Evolutionary conservation across 2,797 vertebrate genomes (phyloP).

Genomic region (Semotilus atromaculatus): DNA sequence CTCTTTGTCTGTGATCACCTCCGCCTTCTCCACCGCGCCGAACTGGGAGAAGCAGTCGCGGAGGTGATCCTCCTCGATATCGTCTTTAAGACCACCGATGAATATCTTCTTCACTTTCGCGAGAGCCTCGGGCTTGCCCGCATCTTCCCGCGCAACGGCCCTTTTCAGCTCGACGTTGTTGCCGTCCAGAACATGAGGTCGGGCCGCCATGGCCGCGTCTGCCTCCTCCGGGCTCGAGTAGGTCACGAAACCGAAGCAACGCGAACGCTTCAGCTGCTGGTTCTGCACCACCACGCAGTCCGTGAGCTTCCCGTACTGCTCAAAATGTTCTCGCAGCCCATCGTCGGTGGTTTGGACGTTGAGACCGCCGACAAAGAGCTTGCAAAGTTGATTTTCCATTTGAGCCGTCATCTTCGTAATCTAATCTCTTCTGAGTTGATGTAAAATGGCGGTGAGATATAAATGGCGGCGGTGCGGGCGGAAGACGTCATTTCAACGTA

Average conservation of each 20-base stretch:
- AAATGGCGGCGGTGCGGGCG: conserved; percentile 52
- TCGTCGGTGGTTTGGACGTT: conserved; percentile 88
- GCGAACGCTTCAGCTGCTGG: conserved; percentile 93
- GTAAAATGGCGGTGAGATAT: conserved; percentile 61
- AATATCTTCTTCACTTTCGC: conserved; percentile 99
- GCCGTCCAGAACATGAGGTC: conserved; percentile 93
- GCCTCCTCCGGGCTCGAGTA: conserved; percentile 94
- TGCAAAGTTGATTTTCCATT: conserved; percentile 94
- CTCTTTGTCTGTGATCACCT: conserved; percentile 96
- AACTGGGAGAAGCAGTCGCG: conserved; percentile 95
- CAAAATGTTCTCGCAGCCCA: conserved; percentile 84
- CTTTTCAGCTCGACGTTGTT: conserved; percentile 95
- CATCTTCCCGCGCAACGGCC: conserved; percentile 96
- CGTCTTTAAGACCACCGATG: conserved; percentile 95
- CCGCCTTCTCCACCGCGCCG: conserved; percentile 92
- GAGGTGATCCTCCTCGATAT: conserved; percentile 94
- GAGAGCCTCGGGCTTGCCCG: conserved; percentile 92
- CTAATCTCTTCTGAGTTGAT: neutral
- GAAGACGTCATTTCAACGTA: conserved; percentile 27
- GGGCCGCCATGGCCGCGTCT: conserved; percentile 93
- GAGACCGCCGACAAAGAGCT: conserved; percentile 91
- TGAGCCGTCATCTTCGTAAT: conserved; percentile 1
- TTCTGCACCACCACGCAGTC: conserved; percentile 98
- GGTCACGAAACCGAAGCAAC: conserved; percentile 97
- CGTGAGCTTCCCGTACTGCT: conserved; percentile 87